Conservation (phyloP, 2,888 invertebrate genomes). For the Heliothis peltigera region DNA sequence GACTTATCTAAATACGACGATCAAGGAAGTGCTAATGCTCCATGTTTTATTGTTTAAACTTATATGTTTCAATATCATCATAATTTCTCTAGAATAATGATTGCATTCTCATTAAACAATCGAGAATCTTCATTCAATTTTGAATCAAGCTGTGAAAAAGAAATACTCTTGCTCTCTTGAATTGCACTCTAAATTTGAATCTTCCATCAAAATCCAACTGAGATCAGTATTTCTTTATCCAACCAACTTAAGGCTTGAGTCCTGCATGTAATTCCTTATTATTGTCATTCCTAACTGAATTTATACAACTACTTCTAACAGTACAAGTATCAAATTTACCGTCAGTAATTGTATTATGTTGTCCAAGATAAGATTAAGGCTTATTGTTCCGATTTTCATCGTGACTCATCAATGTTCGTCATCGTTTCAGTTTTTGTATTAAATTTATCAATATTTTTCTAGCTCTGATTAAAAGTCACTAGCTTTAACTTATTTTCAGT, state of each 20-base stretch:
- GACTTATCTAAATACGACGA: conserved; percentile 25
- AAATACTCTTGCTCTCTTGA: too few relatives aligned
- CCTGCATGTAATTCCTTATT: not conserved
- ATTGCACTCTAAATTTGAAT: too few relatives aligned
- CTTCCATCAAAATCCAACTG: too few relatives aligned
- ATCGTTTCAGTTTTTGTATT: too few relatives aligned
- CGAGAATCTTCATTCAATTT: not conserved
- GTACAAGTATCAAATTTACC: not conserved
- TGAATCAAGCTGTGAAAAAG: too few relatives aligned
- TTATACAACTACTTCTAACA: not conserved
- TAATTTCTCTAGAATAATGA: not conserved
- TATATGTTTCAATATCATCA: not conserved
- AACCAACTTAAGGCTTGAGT: not conserved
- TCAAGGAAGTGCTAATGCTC: conserved; percentile 4
- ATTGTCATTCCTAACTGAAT: not conserved
- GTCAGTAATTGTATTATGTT: not conserved
- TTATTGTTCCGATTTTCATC: not conserved
- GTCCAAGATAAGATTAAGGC: not conserved
- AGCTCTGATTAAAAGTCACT: not conserved
- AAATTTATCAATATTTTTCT: not conserved
- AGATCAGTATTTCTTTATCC: too few relatives aligned
- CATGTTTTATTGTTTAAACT: not conserved
- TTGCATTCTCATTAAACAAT: not conserved
- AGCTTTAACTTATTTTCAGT: not conserved
- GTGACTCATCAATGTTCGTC: not conserved